Base-by-base conservation (phyloP, 2,113 vertebrate genomes). In the Passerina amoena region DNA sequence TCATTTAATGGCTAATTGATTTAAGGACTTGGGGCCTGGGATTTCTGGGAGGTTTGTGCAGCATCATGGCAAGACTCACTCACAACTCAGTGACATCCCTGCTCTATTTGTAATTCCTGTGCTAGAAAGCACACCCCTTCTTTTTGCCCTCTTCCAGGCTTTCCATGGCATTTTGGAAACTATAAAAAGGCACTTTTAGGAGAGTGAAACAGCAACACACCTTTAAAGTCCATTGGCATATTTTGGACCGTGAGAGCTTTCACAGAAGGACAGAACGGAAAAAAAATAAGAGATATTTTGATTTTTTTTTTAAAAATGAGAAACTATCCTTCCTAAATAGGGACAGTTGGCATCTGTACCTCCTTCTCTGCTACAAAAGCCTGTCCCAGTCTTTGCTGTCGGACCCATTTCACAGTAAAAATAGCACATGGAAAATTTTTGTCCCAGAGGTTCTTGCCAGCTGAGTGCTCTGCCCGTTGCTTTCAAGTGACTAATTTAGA, bases 391-490 rank as follows among this genome's bases (percentile, higher is more conserved):
- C 78, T 78, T 91, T 84, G 93, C 94, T 94, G 95, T 81, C 92
- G 24, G 90, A 89, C 82, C 93, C 79, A 81, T 93, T 96, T 88
- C 35, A 5, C 30, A 91, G 86, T 89, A 96, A 94, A 97, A 96
- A 96, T 94, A 96, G 93, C 95, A 15, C 76, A 96, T 94, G 97
- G 90, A 97, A 97, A 96, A 96, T 95, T 96, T 96, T 96, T 96
- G 93, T 96, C 96, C 96, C 88, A 72, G 93, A 94, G 82, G 84
- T 93, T 90, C 90, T 92, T 97, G 96, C 96, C 97, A 97, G 88
- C 91, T 82, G 88, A 94, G 68, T 24, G 70, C 94, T 90, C 1
- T 12, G 66, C 86, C 33, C 28, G 42, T 8, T 85, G 82, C 86
- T 96, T 97, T 72, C 85, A 85, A 88, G 86, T 63, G 83, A 73